Evolutionary conservation across 2,888 invertebrate genomes (phyloP).

Genomic region (Lucinisca nassula): DNA sequence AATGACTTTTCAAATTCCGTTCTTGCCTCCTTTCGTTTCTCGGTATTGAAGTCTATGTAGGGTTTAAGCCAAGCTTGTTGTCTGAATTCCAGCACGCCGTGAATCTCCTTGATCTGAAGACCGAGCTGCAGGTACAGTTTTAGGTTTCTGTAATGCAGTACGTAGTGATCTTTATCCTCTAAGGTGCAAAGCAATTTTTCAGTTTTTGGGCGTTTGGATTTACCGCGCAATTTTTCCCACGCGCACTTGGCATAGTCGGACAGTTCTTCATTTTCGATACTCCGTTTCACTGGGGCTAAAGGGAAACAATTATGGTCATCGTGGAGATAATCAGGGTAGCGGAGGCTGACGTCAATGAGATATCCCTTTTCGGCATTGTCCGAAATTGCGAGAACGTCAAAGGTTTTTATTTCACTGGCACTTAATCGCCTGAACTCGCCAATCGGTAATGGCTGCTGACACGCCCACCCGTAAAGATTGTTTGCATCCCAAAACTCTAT

Average conservation of each 20-base stretch:
- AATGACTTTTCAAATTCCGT: neutral
- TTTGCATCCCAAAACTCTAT: constrained; percentile 31
- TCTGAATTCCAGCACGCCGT: constrained; percentile 81
- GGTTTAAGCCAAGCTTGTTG: constrained; percentile 81
- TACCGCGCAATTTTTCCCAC: neutral
- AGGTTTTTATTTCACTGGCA: neutral
- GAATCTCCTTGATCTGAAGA: constrained; percentile 73
- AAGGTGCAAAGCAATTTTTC: neutral
- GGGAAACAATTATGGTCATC: neutral
- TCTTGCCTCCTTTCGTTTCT: neutral
- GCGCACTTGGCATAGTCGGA: neutral
- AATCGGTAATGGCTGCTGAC: constrained; percentile 76
- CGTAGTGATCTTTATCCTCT: neutral
- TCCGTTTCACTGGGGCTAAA: neutral
- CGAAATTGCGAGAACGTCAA: neutral
- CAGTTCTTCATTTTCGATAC: neutral
- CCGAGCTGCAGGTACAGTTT: constrained; percentile 79
- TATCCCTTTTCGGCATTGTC: neutral
- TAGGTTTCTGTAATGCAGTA: constrained; percentile 81
- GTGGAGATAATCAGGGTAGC: neutral
- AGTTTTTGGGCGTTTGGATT: neutral
- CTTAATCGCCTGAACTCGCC: constrained; percentile 72
- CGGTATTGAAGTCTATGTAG: constrained; percentile 76
- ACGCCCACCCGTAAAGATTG: constrained; percentile 63
- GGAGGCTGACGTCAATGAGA: neutral